Conservation (phyloP, 2,113 vertebrate species). For the Aegotheles bennettii region DNA sequence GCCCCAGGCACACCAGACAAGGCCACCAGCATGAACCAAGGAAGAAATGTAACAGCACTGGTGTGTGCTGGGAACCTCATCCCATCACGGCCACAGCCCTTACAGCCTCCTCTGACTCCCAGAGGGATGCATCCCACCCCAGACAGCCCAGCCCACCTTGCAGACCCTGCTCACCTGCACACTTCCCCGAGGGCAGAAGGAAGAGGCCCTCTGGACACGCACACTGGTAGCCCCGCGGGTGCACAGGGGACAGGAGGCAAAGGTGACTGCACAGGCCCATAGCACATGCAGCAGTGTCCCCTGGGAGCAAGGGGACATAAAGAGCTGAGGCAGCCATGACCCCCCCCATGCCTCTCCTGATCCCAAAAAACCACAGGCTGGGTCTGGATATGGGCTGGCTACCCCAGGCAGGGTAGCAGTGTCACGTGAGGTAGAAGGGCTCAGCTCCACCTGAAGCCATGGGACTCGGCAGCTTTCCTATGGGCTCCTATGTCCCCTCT, state of each 20-base stretch:
- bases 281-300: conserved; percentile 67
- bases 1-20: rapidly evolving
- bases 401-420: neutral
- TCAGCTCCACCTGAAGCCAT: neutral
- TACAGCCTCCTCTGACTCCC: rapidly evolving
- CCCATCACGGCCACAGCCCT: neutral
- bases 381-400: neutral
- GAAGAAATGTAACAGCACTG: neutral
- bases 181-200: conserved; percentile 76
- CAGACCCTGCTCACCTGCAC: conserved; percentile 74
- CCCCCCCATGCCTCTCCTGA: rapidly evolving
- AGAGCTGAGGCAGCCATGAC: neutral
- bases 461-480: neutral
- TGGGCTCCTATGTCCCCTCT: rapidly evolving
- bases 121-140: neutral
- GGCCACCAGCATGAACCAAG: neutral
- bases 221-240: conserved; percentile 78
- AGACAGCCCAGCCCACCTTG: neutral
- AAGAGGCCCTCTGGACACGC: conserved; percentile 78
- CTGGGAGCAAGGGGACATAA: neutral
- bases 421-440: neutral
- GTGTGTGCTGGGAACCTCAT: neutral
- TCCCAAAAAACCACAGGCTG: neutral
- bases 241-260: conserved; percentile 81
- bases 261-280: conserved; percentile 75